Base-by-base conservation (phyloP, 2,113 vertebrate genomes). In the Eleginops maclovinus region DNA sequence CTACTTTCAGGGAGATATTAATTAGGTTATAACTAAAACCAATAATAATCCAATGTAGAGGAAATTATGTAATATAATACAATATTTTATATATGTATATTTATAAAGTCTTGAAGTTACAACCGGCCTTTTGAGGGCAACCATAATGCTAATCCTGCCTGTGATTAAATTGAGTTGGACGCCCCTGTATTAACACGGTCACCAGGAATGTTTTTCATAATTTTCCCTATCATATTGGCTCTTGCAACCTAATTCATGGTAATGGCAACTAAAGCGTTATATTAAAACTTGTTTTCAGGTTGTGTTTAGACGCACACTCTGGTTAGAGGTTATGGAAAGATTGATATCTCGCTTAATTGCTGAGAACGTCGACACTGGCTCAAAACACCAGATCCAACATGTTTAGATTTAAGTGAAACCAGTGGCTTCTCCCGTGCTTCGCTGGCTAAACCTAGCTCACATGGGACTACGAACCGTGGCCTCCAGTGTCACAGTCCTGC, bases 231-330 rank as follows among this genome's bases (percentile, higher is more conserved):
- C 41, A 6, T 43, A 11, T 41, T 11, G 2, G 1, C 56, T 59
- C 36, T 60, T 40, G 31, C 19, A 24, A 46, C 21, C 60, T 21
- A 8, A 15, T 9, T 56, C n/a, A 12, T 1, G 8, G 41, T 58
- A 1, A 1, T 12, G 15, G 6, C 15, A 59, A 59, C 36, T 63
- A 16, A 72, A 65, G 65, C 14, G 61, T 69, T 44, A 50, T 44
- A 50, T 19, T n/a, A 2, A 5, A 31, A 10, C 7, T 53, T 11
- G 8, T 43, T 11, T 44, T 12, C 69, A 19, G 41, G 11, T 55
- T 79, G 41, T 75, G 28, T 69, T 58, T 26, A 56, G 17, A 6
- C 22, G 21, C 50, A 58, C 46, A 67, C 21, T 63, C 31, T 36
- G 31, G 8, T 12, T 68, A 67, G 76, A 75, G 44, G 9, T 79